phyloP scores from a whole-genome alignment of 2,797 vertebrate genomes.

The Darevskia mixta region DNA sequence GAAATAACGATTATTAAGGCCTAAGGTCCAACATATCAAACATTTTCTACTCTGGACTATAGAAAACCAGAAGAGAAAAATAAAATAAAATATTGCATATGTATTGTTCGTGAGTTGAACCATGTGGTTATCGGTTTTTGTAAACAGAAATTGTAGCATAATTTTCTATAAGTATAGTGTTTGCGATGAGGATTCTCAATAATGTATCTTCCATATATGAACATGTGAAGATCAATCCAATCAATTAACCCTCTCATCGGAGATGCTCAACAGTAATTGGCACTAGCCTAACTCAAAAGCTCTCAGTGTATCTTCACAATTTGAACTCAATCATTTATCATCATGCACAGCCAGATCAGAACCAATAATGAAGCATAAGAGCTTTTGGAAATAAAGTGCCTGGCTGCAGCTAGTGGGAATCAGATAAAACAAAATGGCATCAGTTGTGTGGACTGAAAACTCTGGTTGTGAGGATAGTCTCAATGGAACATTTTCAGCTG shows the following conservation, averaged over 20 bases:
- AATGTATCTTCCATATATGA: neutral
- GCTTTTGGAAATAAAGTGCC: conserved; percentile 9
- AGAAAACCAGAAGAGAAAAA: neutral
- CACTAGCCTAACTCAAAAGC: conserved; percentile 54
- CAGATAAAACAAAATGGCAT: neutral
- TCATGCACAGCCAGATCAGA: conserved; percentile 33
- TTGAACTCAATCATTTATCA: conserved; percentile 37
- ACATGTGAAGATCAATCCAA: conserved; percentile 20
- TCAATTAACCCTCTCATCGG: conserved; percentile 40
- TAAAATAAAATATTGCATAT: neutral
- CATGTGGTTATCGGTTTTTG: neutral
- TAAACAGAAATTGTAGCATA: neutral
- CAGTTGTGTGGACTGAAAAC: conserved; percentile 8
- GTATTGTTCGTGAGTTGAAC: neutral
- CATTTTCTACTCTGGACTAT: neutral
- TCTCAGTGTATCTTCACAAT: conserved; percentile 26
- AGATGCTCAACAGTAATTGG: conserved; percentile 34
- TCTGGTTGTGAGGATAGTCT: neutral
- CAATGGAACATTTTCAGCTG: neutral
- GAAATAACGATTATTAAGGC: neutral
- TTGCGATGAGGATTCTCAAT: conserved; percentile 14
- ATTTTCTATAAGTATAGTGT: neutral
- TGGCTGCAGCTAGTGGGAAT: neutral
- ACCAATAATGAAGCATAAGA: conserved; percentile 48
- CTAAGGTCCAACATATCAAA: neutral